Conservation (phyloP, 2,797 vertebrate genomes). For the Chromobotia macracanthus region DNA sequence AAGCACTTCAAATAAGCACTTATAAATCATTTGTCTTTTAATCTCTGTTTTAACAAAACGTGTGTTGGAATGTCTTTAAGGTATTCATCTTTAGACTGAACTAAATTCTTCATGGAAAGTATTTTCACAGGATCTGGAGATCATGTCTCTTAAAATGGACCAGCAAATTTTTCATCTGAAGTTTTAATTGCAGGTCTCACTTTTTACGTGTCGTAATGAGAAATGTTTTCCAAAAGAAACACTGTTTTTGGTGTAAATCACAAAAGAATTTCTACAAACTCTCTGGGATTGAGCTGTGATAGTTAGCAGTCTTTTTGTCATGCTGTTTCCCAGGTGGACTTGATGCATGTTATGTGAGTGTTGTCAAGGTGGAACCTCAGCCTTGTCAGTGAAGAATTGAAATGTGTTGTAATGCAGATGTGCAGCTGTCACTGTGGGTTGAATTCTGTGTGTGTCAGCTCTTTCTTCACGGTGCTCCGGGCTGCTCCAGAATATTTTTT, state of each 20-base stretch:
- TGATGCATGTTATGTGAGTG: conserved; percentile 74
- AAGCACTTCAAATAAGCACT: conserved; percentile 37
- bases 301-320: conserved; percentile 44
- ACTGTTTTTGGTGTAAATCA: conserved; percentile 19
- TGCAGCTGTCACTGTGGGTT: conserved; percentile 45
- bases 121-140: not conserved
- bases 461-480: conserved; percentile 33
- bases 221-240: conserved; percentile 24
- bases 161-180: not conserved
- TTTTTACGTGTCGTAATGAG: conserved; percentile 26
- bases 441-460: conserved; percentile 40
- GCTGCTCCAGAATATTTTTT: conserved; percentile 33
- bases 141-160: not conserved
- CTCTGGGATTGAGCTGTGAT: conserved; percentile 43
- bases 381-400: conserved; percentile 62
- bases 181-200: conserved; percentile 1
- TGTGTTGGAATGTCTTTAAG: not conserved
- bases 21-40: conserved; percentile 1
- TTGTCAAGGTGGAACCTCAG: conserved; percentile 60
- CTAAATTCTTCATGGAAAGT: conserved; percentile 1
- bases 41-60: conserved; percentile 25
- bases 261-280: conserved; percentile 32
- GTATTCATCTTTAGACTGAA: conserved; percentile 2
- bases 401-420: conserved; percentile 47
- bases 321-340: conserved; percentile 54